phyloP scores from a whole-genome alignment of 2,888 invertebrate genomes.

The Eurytoma adleriae region DNA sequence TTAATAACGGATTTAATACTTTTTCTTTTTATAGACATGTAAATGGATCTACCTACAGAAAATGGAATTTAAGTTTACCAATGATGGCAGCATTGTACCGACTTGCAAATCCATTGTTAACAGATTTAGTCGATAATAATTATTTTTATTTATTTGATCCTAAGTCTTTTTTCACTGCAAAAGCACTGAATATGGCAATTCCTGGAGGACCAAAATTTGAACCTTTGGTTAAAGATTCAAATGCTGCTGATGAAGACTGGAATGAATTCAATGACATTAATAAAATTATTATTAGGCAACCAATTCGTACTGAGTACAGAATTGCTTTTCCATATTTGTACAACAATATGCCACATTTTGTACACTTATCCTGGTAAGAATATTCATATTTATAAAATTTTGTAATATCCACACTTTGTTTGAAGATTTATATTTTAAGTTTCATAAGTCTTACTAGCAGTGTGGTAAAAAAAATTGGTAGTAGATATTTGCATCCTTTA shows the following conservation, averaged over 20 bases:
- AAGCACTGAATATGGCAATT: slow-evolving; percentile 99
- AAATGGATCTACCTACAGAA: slow-evolving; percentile 97
- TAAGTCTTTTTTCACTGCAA: slow-evolving; percentile 99
- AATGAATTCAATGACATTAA: slow-evolving; percentile 99
- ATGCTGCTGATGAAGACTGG: slow-evolving; percentile 99
- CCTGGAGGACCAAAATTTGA: slow-evolving; percentile 99
- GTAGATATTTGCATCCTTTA: slow-evolving; percentile 78
- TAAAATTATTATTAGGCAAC: slow-evolving; percentile 99
- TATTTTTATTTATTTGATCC: slow-evolving; percentile 99
- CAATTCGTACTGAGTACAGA: slow-evolving; percentile 98
- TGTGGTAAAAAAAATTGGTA: slow-evolving; percentile 78
- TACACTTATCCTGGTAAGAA: slow-evolving; percentile 97
- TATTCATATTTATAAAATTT: slow-evolving; percentile 4
- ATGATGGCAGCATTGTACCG: slow-evolving; percentile 99
- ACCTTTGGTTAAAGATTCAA: slow-evolving; percentile 98
- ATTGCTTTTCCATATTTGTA: slow-evolving; percentile 99
- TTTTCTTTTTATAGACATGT: slow-evolving; percentile 81
- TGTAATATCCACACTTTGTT: slow-evolving; percentile 72
- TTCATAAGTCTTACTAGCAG: slow-evolving; percentile 78
- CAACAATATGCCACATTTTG: slow-evolving; percentile 99
- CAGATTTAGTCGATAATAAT: slow-evolving; percentile 98
- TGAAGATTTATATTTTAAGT: slow-evolving; percentile 69
- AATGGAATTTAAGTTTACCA: slow-evolving; percentile 96
- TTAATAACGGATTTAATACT: slow-evolving; percentile 12
- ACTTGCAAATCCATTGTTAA: slow-evolving; percentile 96